phyloP scores from a whole-genome alignment of 2,888 invertebrate genomes.

The Drosophila merina region DNA sequence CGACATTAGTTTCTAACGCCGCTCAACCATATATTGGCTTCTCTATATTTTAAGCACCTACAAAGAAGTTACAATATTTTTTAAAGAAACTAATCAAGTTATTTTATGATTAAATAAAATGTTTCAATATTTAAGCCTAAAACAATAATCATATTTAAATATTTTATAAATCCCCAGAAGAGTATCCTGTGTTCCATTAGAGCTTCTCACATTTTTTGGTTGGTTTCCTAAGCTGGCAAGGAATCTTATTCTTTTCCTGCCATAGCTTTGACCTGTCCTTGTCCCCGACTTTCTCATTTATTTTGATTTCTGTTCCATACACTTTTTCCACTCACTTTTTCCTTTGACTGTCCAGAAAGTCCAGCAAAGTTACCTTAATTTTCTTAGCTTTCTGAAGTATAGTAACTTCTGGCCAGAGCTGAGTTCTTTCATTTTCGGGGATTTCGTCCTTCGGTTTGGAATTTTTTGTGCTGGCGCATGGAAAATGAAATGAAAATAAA shows the following conservation, averaged over 20 bases:
- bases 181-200: neutral
- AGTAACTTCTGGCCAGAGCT: conserved; percentile 13
- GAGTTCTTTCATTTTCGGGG: conserved; percentile 14
- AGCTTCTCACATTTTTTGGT: neutral
- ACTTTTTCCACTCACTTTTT: conserved; percentile 25
- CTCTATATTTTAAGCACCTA: conserved; percentile 27
- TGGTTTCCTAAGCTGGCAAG: conserved; percentile 10
- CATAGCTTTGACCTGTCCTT: conserved; percentile 40
- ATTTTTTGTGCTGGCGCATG: conserved; percentile 55
- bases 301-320: conserved; percentile 42
- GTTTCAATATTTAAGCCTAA: too few species aligned
- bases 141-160: too few species aligned
- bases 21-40: conserved; percentile 22
- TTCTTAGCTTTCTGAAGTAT: conserved; percentile 40
- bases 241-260: conserved; percentile 17
- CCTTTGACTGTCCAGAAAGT: conserved; percentile 19
- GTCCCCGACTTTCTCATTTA: conserved; percentile 54
- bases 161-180: neutral
- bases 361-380: conserved; percentile 62
- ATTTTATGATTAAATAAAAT: too few species aligned
- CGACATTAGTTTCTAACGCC: conserved; percentile 71
- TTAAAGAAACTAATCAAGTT: too few species aligned
- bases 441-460: conserved; percentile 21
- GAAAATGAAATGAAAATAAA: conserved; percentile 81
- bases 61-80: too few species aligned